These are phyloP conservation scores for Petrocephalus sullivani DNA, from an alignment of 2,797 vertebrate species.

Conservation along the genomic window DNA sequence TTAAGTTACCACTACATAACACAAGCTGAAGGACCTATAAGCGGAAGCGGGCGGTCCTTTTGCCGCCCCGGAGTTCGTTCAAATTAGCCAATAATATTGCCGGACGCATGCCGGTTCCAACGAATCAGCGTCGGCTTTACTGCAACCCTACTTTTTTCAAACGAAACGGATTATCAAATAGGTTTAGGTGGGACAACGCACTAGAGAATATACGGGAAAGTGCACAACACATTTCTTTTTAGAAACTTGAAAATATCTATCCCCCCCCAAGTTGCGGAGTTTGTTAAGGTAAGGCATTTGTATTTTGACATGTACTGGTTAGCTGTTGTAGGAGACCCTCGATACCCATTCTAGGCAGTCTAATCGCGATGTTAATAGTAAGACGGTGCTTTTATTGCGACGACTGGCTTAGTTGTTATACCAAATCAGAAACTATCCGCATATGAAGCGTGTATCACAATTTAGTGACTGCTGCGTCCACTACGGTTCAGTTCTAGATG, in stretches of 20 bases:
- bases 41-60: neutral
- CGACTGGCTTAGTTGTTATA: neutral
- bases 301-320: neutral
- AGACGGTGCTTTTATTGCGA: neutral
- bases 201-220: neutral
- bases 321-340: neutral
- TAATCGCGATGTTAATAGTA: neutral
- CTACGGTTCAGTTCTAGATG: neutral
- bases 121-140: slow-evolving; percentile 12
- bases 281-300: slow-evolving; percentile 9
- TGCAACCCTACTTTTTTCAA: slow-evolving; percentile 14
- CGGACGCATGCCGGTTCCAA: neutral
- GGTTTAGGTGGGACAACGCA: neutral
- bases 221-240: neutral
- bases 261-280: neutral
- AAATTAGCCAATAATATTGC: slow-evolving; percentile 17
- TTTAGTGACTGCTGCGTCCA: neutral
- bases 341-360: neutral
- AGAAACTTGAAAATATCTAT: neutral
- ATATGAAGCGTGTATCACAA: neutral
- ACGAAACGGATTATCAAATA: neutral
- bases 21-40: neutral
- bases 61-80: neutral
- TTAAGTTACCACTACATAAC: neutral
- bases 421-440: neutral